A percentile compares a stretch with the other conserved stretches of the same genome.
phyloP scores from a whole-genome alignment of 2,888 invertebrate genomes.

The Ectobius pallidus region DNA sequence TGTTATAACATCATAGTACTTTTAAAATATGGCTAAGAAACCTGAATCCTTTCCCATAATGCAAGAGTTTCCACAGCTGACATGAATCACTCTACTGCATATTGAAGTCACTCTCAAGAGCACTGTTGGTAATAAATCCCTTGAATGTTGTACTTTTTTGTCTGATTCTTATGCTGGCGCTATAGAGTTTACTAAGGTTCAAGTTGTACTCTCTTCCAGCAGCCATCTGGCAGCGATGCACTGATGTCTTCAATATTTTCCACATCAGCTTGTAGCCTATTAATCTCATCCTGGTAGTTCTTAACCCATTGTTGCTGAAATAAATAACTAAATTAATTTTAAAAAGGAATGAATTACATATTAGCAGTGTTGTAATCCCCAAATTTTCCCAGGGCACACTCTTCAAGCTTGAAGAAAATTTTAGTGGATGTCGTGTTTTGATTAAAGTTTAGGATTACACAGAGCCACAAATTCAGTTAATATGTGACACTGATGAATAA shows the following conservation, averaged over 20 bases:
- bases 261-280: conserved; percentile 74
- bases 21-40: too few species aligned
- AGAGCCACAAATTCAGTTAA: too few species aligned
- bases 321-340: background rate
- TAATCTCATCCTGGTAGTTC: conserved; percentile 78
- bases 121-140: background rate
- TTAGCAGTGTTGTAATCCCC: too few species aligned
- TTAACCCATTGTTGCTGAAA: conserved; percentile 69
- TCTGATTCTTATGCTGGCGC: background rate
- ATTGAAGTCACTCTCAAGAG: background rate
- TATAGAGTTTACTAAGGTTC: conserved; percentile 63
- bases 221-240: conserved; percentile 77
- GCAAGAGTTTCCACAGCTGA: too few species aligned
- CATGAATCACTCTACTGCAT: background rate
- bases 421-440: background rate
- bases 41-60: too few species aligned
- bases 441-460: background rate
- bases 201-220: conserved; percentile 77
- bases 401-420: too few species aligned
- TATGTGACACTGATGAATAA: too few species aligned
- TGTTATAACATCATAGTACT: too few species aligned
- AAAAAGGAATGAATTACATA: too few species aligned
- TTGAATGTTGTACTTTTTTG: background rate
- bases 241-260: conserved; percentile 82
- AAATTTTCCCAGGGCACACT: too few species aligned